Base-by-base conservation (phyloP, 2,113 vertebrate species). In the Cricetomys ansorgei region DNA sequence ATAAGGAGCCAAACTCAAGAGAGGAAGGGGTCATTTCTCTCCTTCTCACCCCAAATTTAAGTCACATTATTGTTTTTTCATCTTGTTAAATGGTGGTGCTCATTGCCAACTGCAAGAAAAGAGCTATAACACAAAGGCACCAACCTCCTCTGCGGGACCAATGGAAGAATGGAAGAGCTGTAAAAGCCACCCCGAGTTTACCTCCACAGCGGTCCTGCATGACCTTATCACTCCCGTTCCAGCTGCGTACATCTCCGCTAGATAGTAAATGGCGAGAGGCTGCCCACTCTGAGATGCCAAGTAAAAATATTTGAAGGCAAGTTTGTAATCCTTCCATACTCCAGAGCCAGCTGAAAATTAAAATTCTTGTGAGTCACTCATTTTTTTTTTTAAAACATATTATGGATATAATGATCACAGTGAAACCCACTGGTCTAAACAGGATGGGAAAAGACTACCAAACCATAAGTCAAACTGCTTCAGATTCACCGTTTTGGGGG, bases 291-390 rank as follows among this genome's bases (percentile, higher is more conserved):
- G 98, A 96, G 98, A 98, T 73, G 98, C 98, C 97, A 98, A 93
- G 95, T 98, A 98, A 96, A 98, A 98, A 94, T 98, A 98, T 89
- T 92, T 97, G 97, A 98, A 98, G 89, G 98, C 98, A 87, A 98
- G 96, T 95, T 98, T 98, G 96, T 98, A 98, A 97, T 98, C 97
- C 95, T 96, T 98, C 95, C 91, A 97, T 31, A 98, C 97, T 96
- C 98, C 98, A 95, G 96, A 97, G 79, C 98, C 98, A 96, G 94
- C 98, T 98, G 97, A 94, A 98, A 98, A 96, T 93, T 53, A 96
- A 97, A 94, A 85, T 77, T 45, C 72, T 86, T 95, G 94, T 97
- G 57, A 96, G 80, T 19, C 5, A 97, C 16, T 10, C 23, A 40
- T 87, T 91, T 69, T 83, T 91, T 45, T n/a, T 70, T 92, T 91